These are phyloP conservation scores for Himalopsyche phryganea DNA, from an alignment of 1,140 invertebrate species.

Conservation along the genomic window DNA sequence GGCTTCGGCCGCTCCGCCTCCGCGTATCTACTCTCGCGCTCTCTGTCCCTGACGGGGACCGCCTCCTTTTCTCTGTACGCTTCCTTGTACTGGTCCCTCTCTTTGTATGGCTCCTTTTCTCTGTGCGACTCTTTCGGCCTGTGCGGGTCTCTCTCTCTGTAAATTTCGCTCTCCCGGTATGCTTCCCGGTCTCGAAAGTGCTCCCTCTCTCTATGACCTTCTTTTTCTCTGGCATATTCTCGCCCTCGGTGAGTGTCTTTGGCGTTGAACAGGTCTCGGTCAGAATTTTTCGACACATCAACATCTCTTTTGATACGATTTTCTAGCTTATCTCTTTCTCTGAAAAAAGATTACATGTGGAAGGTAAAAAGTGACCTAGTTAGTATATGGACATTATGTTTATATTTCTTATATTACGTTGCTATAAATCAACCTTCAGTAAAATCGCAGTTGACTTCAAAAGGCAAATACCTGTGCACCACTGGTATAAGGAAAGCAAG, in stretches of 20 bases:
- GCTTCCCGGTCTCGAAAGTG: slow-evolving; percentile 37
- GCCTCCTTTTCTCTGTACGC: slow-evolving; percentile 39
- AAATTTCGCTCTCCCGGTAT: slow-evolving; percentile 36
- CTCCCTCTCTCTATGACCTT: slow-evolving; percentile 46
- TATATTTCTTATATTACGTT: no score
- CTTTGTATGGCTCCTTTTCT: slow-evolving; percentile 42
- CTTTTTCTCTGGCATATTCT: slow-evolving; percentile 42
- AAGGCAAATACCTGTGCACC: background rate
- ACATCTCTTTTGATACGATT: slow-evolving; percentile 35
- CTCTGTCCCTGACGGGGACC: slow-evolving; percentile 37
- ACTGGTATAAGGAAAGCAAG: background rate
- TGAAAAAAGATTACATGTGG: slow-evolving; percentile 2
- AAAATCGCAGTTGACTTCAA: background rate
- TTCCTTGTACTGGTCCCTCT: slow-evolving; percentile 49
- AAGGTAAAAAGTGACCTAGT: background rate
- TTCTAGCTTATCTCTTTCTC: slow-evolving; percentile 40
- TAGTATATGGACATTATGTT: background rate
- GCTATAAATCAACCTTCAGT: no score
- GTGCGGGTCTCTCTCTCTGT: slow-evolving; percentile 41
- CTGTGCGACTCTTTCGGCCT: slow-evolving; percentile 38
- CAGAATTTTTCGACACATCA: slow-evolving; percentile 31
- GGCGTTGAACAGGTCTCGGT: slow-evolving; percentile 42
- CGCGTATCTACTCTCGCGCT: slow-evolving; percentile 13
- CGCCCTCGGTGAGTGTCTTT: slow-evolving; percentile 45
- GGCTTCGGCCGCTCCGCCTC: slow-evolving; percentile 38